Base-by-base conservation (phyloP, 2,113 vertebrate genomes). In the Chloroceryle aenea region DNA sequence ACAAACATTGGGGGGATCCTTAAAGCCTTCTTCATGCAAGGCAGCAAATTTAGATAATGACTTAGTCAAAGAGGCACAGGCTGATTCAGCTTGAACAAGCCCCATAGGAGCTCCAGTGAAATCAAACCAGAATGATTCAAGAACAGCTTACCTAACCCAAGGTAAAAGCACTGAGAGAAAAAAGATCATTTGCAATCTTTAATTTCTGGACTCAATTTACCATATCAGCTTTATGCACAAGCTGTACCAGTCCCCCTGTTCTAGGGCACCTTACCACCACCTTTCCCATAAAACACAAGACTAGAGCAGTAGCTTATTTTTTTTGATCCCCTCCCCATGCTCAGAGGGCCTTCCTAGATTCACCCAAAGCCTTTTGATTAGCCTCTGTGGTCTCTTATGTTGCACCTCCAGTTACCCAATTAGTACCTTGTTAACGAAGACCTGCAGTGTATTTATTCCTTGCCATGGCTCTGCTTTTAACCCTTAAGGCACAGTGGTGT, bases 401-500 rank as follows among this genome's bases (percentile, higher is more conserved):
- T 66, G 77, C 50, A 94, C 77, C 80, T 91, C 61, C 71, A 68
- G 71, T 91, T 89, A 94, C 93, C 88, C 94, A 96, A 96, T 97
- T 96, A 97, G 92, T 59, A 81, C 59, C 80, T 93, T 73, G 67
- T 93, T 96, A 96, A 92, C 25, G 20, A 91, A 91, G 88, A 96
- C 63, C 86, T 83, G 92, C 95, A 38, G 14, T 71, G 36, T 80
- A 77, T 97, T 95, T 96, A 87, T 62, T 95, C 71, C 63, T 87
- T 69, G 55, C n/a, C 45, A 26, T 30, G 25, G 45, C 75, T 73
- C 47, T 90, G 4, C 20, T 87, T 80, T 92, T 90, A 89, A 89
- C 78, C 63, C 71, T 50, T 42, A 77, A 43, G 30, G 27, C 83
- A 48, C 80, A 82, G 25, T 23, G 34, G 23, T 52, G 71, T 1